phyloP scores from a whole-genome alignment of 2,113 vertebrate species.

The Crypturellus undulatus region DNA sequence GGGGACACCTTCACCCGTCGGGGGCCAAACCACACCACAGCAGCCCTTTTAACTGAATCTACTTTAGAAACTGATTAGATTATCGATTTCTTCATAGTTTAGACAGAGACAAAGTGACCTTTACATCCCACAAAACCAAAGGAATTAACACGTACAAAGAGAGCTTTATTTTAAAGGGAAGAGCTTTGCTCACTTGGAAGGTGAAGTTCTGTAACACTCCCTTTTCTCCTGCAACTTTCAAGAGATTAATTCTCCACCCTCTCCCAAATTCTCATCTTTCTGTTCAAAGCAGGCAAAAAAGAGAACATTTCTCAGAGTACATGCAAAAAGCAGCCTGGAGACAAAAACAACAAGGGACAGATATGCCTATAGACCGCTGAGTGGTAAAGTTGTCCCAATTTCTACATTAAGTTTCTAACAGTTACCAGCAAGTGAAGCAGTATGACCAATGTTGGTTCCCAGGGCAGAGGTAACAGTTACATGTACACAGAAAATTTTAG shows the following conservation, averaged over 20 bases:
- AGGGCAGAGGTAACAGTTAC: background rate
- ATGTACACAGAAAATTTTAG: background rate
- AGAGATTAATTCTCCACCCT: background rate
- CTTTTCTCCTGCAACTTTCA: background rate
- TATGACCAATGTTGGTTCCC: background rate
- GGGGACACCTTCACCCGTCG: conserved; percentile 20
- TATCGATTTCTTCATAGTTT: conserved; percentile 42
- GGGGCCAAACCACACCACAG: background rate
- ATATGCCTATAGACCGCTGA: background rate
- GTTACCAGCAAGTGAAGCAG: background rate
- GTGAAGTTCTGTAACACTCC: background rate
- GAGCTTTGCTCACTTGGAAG: background rate
- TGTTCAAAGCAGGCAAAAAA: background rate
- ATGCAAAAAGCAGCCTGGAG: background rate
- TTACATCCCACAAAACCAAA: conserved; percentile 14
- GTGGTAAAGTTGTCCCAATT: background rate
- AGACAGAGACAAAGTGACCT: conserved; percentile 50
- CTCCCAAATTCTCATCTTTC: background rate
- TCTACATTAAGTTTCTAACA: background rate
- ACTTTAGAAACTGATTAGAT: conserved; percentile 49
- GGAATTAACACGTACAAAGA: conserved; percentile 20
- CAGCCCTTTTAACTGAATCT: background rate
- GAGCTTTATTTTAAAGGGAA: background rate
- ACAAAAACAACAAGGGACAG: background rate
- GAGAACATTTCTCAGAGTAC: background rate